Evolutionary conservation across 2,113 vertebrate species (phyloP).

Genomic region (Entosphenus tridentatus): DNA sequence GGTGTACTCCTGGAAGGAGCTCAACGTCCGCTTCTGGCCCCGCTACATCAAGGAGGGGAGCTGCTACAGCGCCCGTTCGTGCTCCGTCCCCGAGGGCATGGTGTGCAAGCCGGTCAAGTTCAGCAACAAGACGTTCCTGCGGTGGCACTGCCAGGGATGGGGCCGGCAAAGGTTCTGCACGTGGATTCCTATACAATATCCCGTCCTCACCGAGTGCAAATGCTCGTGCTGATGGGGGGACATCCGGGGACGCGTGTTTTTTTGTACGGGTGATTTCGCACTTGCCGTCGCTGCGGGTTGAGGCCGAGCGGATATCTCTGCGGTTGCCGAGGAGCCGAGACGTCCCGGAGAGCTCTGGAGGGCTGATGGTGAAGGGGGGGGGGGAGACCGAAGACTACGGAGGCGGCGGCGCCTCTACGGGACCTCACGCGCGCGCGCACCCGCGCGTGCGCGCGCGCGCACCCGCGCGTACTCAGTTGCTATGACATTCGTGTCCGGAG

Average conservation of each 20-base stretch:
- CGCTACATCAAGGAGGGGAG: constrained; percentile 67
- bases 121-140: constrained; percentile 59
- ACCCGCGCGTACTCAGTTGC: no score
- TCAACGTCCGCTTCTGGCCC: constrained; percentile 67
- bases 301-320: no score
- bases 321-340: not conserved
- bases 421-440: no score
- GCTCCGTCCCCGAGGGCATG: constrained; percentile 73
- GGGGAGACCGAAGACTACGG: not conserved
- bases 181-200: constrained; percentile 78
- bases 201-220: constrained; percentile 79
- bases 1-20: constrained; percentile 60
- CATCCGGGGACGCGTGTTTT: not conserved
- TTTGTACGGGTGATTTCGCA: not conserved
- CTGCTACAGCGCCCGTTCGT: constrained; percentile 56
- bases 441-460: no score
- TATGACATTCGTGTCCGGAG: no score
- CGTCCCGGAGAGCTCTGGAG: not conserved
- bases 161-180: constrained; percentile 64
- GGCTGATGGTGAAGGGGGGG: not conserved
- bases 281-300: not conserved
- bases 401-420: not conserved
- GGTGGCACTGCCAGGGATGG: constrained; percentile 80
- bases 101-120: constrained; percentile 59
- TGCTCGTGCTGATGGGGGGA: constrained; percentile 45